A percentile compares a stretch with the other conserved stretches of the same genome.
These are phyloP conservation scores for Sepioteuthis lessoniana DNA, from an alignment of 2,888 invertebrate genomes.

Conservation along the genomic window DNA sequence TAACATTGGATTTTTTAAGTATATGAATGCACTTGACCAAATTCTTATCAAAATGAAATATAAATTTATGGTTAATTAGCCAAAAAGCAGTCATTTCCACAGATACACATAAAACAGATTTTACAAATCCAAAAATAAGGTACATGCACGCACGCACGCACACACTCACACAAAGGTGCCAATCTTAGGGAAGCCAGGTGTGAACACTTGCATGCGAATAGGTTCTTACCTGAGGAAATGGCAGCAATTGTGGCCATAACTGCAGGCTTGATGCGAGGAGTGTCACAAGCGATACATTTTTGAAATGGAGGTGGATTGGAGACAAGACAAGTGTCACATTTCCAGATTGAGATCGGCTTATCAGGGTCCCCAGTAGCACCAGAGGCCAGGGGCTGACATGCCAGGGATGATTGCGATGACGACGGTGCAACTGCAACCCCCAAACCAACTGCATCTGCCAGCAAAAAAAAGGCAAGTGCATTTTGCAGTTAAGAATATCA, in stretches of 20 bases:
- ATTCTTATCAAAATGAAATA: too few species aligned
- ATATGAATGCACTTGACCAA: too few species aligned
- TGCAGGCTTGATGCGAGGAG: conserved; percentile 45
- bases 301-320: conserved; percentile 39
- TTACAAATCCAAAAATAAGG: too few species aligned
- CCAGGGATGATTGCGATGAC: not conserved
- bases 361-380: not conserved
- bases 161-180: too few species aligned
- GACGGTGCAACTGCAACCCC: not conserved
- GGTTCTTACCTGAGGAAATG: conserved; percentile 45
- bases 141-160: too few species aligned
- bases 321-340: conserved; percentile 48
- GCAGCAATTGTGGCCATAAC: conserved; percentile 46
- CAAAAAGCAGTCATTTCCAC: too few species aligned
- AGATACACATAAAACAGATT: too few species aligned
- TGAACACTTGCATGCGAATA: too few species aligned
- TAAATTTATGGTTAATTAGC: too few species aligned
- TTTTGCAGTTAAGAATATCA: not conserved
- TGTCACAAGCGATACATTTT: conserved; percentile 48
- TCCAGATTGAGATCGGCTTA: conserved; percentile 41
- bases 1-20: too few species aligned
- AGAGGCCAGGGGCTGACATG: not conserved
- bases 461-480: conserved; percentile 40
- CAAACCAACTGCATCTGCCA: conserved; percentile 37
- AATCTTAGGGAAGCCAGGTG: too few species aligned